Evolutionary conservation across 2,113 vertebrate genomes (phyloP).

Genomic region (Perca fluviatilis): DNA sequence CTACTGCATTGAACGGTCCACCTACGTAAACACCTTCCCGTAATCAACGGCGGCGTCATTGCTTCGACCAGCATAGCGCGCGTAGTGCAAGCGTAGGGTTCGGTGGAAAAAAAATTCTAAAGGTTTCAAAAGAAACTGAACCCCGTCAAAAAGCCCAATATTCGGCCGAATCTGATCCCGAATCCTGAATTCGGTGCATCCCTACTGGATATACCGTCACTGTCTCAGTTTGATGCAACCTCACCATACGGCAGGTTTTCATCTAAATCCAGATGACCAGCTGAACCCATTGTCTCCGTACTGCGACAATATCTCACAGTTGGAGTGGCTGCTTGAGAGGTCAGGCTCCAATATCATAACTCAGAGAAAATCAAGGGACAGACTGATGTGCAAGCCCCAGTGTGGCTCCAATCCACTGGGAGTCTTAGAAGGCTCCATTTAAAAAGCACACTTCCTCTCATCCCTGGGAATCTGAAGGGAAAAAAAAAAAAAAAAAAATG

Average conservation of each 20-base stretch:
- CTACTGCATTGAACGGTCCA: no score
- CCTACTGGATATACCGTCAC: no score
- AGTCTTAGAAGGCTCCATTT: slow-evolving; percentile 62
- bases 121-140: no score
- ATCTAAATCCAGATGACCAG: slow-evolving; percentile 24
- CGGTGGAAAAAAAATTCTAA: no score
- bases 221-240: background rate
- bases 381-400: slow-evolving; percentile 26
- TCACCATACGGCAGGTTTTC: background rate
- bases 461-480: slow-evolving; percentile 49
- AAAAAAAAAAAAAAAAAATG: slow-evolving; percentile 21
- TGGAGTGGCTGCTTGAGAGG: slow-evolving; percentile 32
- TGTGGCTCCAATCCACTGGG: slow-evolving; percentile 31
- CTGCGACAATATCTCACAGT: slow-evolving; percentile 24
- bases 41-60: no score
- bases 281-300: slow-evolving; percentile 8
- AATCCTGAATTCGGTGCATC: no score
- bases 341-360: slow-evolving; percentile 58
- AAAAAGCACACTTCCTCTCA: slow-evolving; percentile 57
- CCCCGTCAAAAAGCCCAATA: no score
- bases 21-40: no score
- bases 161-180: no score
- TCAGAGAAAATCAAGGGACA: slow-evolving; percentile 43
- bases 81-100: no score
- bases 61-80: no score